Evolutionary conservation across 2,888 invertebrate genomes (phyloP), one percentile per base, ranked within the genome.

Genomic region (Drosophila kambysellisi): DNA sequence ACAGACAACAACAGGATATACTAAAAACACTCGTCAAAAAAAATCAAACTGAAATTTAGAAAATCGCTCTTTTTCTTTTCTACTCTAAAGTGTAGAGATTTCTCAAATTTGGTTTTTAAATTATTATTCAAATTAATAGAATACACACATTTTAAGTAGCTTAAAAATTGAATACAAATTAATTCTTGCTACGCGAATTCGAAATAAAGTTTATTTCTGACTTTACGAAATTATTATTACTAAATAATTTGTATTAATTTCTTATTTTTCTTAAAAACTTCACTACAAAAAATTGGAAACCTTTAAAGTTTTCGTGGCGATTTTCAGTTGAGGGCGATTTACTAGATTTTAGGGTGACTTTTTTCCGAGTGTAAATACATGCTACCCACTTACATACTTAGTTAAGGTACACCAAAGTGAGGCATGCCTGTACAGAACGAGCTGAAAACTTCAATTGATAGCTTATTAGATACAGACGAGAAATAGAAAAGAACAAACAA

Each of bases 361-460:
- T 12, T 12, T 8, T 15, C 12, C 12, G 46, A 25, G 46, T 46
- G 46, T 25, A 25, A 32, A 15, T 57, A 32, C 30, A 35, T 17
- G 25, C 25, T 37, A 46, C 15, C 20, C 17, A 39, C n/a, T 33
- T 29, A 54, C 9, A n/a, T 58, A 61, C 51, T 68, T 64, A 65
- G 48, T 48, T 65, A 77, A 74, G 74, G 76, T 69, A 73, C 62
- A 60, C 50, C 65, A 69, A 77, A 67, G 85, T 87, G 80, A 85
- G 80, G 82, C 82, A 88, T 57, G 81, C 87, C 79, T 82, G 87
- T 87, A 51, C 59, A 50, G 32, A 57, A 57, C 52, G 53, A 75
- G 73, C 65, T 73, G 58, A 73, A 76, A 30, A 29, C 41, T 59
- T 64, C 54, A 50, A 68, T 32, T 48, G 58, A 29, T 48, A 58